These are phyloP conservation scores for Tamandua tetradactyla DNA, from an alignment of 2,797 vertebrate species.

Conservation along the genomic window DNA sequence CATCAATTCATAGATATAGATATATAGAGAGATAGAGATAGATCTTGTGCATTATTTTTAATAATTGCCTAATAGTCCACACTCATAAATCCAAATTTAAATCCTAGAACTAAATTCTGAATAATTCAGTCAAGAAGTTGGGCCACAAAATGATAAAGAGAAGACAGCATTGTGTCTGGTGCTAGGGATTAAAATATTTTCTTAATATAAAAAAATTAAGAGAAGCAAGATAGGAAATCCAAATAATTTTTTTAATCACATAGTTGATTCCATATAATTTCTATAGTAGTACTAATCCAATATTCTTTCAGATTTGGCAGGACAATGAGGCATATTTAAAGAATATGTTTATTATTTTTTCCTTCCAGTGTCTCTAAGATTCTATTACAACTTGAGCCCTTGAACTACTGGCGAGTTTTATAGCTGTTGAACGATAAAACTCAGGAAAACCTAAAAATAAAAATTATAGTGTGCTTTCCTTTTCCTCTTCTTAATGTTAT, in stretches of 20 bases:
- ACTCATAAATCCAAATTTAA: not conserved
- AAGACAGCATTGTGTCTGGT: not conserved
- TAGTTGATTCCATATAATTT: not conserved
- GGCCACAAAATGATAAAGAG: not conserved
- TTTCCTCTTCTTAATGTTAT: conserved; percentile 47
- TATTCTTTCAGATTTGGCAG: conserved; percentile 16
- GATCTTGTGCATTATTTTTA: not conserved
- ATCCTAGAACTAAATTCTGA: conserved; percentile 18
- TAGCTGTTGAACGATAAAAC: conserved; percentile 62
- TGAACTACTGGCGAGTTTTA: conserved; percentile 65
- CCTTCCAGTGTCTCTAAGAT: not conserved
- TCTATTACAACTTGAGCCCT: not conserved
- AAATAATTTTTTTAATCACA: conserved; percentile 10
- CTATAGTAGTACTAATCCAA: not conserved
- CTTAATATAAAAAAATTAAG: not conserved
- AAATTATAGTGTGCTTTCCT: conserved; percentile 16
- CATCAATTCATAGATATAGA: too few relatives aligned
- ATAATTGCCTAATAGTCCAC: not conserved
- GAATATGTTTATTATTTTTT: not conserved
- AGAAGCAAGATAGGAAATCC: not conserved
- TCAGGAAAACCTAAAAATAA: conserved; percentile 63
- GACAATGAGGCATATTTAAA: not conserved
- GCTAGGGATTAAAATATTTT: not conserved
- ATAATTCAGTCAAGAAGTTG: conserved; percentile 17
- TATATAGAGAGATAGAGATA: not conserved